Conservation (phyloP, 2,888 invertebrate species). For the Tetranychus truncatus region DNA sequence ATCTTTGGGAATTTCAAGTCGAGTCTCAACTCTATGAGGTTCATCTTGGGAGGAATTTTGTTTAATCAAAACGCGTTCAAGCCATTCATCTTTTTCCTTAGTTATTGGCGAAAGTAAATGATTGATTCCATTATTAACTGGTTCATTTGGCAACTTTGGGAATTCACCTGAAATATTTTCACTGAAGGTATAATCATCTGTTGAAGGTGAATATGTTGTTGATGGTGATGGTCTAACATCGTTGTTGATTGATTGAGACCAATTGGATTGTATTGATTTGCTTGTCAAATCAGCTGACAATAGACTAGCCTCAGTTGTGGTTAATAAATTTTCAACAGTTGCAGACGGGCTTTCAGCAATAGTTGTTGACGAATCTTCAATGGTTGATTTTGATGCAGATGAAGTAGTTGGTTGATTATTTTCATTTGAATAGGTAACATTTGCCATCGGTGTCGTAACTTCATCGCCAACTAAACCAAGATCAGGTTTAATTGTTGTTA, state of each 20-base stretch:
- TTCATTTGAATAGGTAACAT: not conserved
- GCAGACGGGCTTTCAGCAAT: not conserved
- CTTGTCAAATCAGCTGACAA: not conserved
- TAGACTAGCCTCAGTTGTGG: not conserved
- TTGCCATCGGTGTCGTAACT: not conserved
- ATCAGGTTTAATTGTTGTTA: not conserved
- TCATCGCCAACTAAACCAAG: no score
- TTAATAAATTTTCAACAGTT: not conserved
- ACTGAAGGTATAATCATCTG: not conserved
- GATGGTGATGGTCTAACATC: not conserved
- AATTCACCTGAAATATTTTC: not conserved
- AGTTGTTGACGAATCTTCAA: not conserved
- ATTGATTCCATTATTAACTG: not conserved
- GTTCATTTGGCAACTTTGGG: not conserved
- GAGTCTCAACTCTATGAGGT: constrained; percentile 1
- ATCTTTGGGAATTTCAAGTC: not conserved
- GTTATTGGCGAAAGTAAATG: no score
- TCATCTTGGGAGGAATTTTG: not conserved
- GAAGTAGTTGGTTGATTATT: not conserved
- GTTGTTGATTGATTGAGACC: not conserved
- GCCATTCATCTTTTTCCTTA: not conserved
- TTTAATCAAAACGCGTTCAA: not conserved
- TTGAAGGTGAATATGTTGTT: not conserved
- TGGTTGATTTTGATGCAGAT: not conserved
- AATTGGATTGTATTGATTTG: not conserved